Evolutionary conservation across 2,797 vertebrate genomes (phyloP), one percentile per base, ranked within the genome.

Genomic region (Avahi laniger): DNA sequence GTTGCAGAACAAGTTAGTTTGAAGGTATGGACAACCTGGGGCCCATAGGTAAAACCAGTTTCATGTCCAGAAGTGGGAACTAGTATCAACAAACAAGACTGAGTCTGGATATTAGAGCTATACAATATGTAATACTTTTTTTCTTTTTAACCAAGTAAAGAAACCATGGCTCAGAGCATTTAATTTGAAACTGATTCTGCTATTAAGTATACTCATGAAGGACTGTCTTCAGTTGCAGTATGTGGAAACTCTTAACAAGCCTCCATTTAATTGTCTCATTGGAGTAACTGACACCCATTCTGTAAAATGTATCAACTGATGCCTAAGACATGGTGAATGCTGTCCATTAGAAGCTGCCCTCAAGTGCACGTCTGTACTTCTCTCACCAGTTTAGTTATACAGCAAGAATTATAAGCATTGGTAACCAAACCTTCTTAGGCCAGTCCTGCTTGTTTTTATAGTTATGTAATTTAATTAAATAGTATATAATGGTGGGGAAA

Each of bases 121-220:
- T 87, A 24, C 0, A 59, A 7, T 69, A 70, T 70, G 26, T 70
- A 46, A 50, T 76, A 22, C 8, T 84, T 93, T 80, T 69, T 61
- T 63, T 33, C 7, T 63, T 65, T 65, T 65, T 33, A 33, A 93
- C 6, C 54, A 80, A 85, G 52, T 80, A 48, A 28, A 73, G 48
- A 93, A 93, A 48, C 35, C 67, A 13, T 61, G 73, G 26, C 78
- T 67, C 17, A 75, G 57, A 86, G 12, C 38, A 84, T 88, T 90
- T 96, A 75, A 76, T 84, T 87, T 81, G 88, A 84, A 95, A 85
- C 7, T 80, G 70, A 90, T 89, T 76, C n/a, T 95, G 54, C 73
- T 57, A 35, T 84, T 86, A 52, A 48, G 4, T 80, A 12, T 86
- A 88, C 73, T 95, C 59, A 63, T 38, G 65, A 87, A 87, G 48